Evolutionary conservation across 2,888 invertebrate species (phyloP), one percentile per base, ranked within the genome.

Genomic region (Apantesis nais): DNA sequence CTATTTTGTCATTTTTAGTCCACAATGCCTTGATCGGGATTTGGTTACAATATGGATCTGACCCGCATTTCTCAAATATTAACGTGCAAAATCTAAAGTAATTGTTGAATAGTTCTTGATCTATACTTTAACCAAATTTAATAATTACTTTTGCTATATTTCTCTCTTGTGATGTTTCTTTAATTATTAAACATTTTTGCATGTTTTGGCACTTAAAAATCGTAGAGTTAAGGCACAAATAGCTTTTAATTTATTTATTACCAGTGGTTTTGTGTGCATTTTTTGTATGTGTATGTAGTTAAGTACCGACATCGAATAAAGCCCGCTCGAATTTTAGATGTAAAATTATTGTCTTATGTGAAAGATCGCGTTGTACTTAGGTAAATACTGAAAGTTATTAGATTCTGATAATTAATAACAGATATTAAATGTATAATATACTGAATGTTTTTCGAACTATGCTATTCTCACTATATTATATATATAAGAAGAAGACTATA

Each of bases 141-240:
- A 39, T 11, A 39, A 39, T 39, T 39, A 39, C 39, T 39, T 39
- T 39, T 62, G 22, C 31, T 7, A 37, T 66, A 16, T 66, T 66
- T 66, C 19, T 25, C n/a, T 39, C 14, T 31, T 5, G 22, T 31
- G n/a, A 52, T 37, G 31, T 29, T 48, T 64, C 7, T 44, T 22
- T 48, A n/a, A 64, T 31, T 11, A 31, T 0, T 14, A 44, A 64
- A 44, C 22, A 37, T 22, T 41, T 41, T n/a, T 25, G 9, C 22
- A 58, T 37, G 44, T 34, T 29, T 60, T 52, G 31, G 58, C 44
- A 64, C 44, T 48, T 64, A 60, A 31, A 39, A 62, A 39, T 39
- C n/a, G 22, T 68, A 52, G n/a, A 55, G 44, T 44, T 60, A 34
- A 64, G 63, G 68, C 68, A 68, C 68, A 68, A 68, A 11, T 60